Conservation (phyloP, 1,140 invertebrate genomes). For the Drosophila busckii region DNA sequence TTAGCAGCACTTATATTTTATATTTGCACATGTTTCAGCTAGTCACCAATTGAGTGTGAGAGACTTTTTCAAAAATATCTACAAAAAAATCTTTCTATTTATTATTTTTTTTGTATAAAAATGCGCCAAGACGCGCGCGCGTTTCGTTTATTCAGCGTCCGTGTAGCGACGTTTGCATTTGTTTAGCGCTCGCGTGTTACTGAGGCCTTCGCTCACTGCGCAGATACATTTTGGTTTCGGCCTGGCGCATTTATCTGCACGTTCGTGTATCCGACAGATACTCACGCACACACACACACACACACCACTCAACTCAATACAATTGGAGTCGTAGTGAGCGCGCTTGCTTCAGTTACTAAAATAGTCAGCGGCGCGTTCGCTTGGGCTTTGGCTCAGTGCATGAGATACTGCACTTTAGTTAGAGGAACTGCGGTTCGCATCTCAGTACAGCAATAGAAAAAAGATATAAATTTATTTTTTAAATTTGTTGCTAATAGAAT, state of each 20-base stretch:
- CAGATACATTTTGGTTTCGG: conserved; percentile 62
- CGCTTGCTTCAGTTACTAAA: too few relatives aligned
- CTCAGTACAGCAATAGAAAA: too few relatives aligned
- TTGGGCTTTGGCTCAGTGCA: too few relatives aligned
- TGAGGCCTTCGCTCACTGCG: conserved; percentile 54
- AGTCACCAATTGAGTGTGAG: not conserved
- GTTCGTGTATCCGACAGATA: conserved; percentile 42
- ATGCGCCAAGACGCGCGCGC: conserved; percentile 42
- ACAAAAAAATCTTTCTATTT: not conserved
- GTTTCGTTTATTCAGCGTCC: conserved; percentile 12
- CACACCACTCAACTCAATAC: not conserved
- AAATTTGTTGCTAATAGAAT: too few relatives aligned
- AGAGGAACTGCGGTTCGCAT: too few relatives aligned
- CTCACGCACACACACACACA: conserved; percentile 9
- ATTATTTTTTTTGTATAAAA: conserved; percentile 1
- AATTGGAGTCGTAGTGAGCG: not conserved
- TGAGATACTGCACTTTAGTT: too few relatives aligned
- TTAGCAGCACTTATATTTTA: not conserved
- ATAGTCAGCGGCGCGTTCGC: too few relatives aligned
- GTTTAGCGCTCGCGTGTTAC: conserved; percentile 63
- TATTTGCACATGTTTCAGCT: not conserved
- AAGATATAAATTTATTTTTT: too few relatives aligned
- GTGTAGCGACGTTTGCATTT: conserved; percentile 35
- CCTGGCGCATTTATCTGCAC: conserved; percentile 37
- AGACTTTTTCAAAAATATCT: not conserved